A percentile compares a stretch with the other conserved stretches of the same genome.
These are phyloP conservation scores for Melangyna quadrimaculata DNA, from an alignment of 2,888 invertebrate genomes.

Conservation along the genomic window DNA sequence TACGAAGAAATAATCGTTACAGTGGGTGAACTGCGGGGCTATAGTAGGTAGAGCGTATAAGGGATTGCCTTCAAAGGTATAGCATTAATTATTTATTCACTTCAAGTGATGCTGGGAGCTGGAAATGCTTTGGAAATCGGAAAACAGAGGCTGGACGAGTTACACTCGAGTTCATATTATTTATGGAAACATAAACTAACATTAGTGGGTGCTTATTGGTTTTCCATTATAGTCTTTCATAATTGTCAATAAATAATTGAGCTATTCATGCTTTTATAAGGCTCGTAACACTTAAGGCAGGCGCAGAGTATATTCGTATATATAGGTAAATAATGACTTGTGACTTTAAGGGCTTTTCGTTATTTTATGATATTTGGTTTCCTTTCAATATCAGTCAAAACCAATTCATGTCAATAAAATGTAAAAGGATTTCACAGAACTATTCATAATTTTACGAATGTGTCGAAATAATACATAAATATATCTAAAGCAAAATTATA, in stretches of 20 bases:
- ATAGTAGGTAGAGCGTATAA: neutral
- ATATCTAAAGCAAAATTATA: too few species aligned
- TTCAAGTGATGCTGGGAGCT: slow-evolving; percentile 30
- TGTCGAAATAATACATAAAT: too few species aligned
- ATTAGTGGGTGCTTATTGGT: slow-evolving; percentile 69
- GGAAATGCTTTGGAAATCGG: neutral
- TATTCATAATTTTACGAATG: too few species aligned
- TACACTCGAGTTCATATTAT: slow-evolving; percentile 64
- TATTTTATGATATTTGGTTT: neutral
- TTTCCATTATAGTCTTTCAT: slow-evolving; percentile 61
- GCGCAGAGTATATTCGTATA: neutral
- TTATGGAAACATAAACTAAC: slow-evolving; percentile 68
- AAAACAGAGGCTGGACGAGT: neutral
- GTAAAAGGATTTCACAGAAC: too few species aligned
- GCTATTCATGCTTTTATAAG: slow-evolving; percentile 2
- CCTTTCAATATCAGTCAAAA: neutral
- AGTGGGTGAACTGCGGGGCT: neutral
- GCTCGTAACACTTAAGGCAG: neutral
- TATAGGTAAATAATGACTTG: neutral
- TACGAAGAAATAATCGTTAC: neutral
- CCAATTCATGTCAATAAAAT: neutral
- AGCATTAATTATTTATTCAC: slow-evolving; percentile 69
- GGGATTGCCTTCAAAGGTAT: slow-evolving; percentile 10
- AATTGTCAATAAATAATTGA: slow-evolving; percentile 67
- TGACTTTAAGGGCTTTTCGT: neutral